Evolutionary conservation across 2,113 vertebrate genomes (phyloP).

Genomic region (Nothobranchius furzeri): DNA sequence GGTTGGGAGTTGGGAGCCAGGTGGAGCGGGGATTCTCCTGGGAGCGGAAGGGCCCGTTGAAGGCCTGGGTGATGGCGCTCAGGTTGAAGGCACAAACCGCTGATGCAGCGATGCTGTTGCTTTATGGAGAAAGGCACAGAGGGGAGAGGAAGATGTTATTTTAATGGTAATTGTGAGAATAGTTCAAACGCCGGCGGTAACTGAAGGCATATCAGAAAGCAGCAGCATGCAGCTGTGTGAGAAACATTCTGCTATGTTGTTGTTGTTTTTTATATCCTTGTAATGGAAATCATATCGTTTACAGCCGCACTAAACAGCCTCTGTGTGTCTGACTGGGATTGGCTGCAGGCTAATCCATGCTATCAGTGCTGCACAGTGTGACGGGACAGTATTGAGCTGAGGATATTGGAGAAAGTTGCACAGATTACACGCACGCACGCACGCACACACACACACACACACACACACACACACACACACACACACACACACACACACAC

Average conservation of each 20-base stretch:
- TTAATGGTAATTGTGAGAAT: slow-evolving; percentile 34
- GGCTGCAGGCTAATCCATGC: slow-evolving; percentile 57
- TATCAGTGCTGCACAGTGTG: slow-evolving; percentile 59
- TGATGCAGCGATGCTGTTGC: slow-evolving; percentile 96
- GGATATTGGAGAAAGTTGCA: slow-evolving; percentile 35
- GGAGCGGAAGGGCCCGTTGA: slow-evolving; percentile 94
- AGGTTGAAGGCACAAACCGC: slow-evolving; percentile 98
- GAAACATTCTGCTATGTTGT: slow-evolving; percentile 21
- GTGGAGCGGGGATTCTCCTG: slow-evolving; percentile 97
- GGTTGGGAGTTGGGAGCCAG: slow-evolving; percentile 93
- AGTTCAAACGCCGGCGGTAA: slow-evolving; percentile 21
- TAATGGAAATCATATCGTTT: slow-evolving; percentile 50
- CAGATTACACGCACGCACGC: slow-evolving; percentile 43
- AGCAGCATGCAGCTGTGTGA: slow-evolving; percentile 35
- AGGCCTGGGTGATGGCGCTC: slow-evolving; percentile 94
- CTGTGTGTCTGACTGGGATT: slow-evolving; percentile 20
- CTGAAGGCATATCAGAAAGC: slow-evolving; percentile 22
- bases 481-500: too few relatives aligned
- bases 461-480: too few relatives aligned
- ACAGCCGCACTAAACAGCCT: slow-evolving; percentile 30
- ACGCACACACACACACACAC: slow-evolving; percentile 14
- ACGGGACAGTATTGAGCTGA: slow-evolving; percentile 48
- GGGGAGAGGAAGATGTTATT: neutral
- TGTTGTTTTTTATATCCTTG: slow-evolving; percentile 20
- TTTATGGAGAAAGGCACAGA: slow-evolving; percentile 64